A percentile compares a stretch with the other conserved stretches of the same genome.
Conservation (phyloP, 2,797 vertebrate species). For the Betta splendens region DNA sequence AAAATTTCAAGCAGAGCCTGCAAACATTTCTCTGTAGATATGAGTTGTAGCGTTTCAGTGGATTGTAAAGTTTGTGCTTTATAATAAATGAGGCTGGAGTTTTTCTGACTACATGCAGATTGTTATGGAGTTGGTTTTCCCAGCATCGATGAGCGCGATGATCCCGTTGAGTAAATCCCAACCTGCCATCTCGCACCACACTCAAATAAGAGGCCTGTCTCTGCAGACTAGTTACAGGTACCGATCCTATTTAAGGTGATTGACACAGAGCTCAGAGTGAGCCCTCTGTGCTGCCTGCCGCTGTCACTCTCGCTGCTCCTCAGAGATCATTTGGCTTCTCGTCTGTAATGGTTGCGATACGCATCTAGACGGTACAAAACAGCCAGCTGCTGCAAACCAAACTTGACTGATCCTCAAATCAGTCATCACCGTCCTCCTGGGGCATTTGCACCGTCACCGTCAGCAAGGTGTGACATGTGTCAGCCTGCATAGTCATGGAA, state of each 20-base stretch:
- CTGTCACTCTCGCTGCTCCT: slow-evolving; percentile 52
- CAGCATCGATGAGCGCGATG: not conserved
- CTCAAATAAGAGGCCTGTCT: slow-evolving; percentile 41
- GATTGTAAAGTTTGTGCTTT: no score
- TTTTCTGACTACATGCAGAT: no score
- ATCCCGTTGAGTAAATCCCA: slow-evolving; percentile 12
- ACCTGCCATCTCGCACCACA: not conserved
- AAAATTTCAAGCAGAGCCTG: not conserved
- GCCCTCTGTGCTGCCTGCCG: slow-evolving; percentile 55
- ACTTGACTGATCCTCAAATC: not conserved
- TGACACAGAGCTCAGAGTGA: slow-evolving; percentile 57
- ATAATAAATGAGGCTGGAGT: no score
- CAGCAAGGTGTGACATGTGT: no score
- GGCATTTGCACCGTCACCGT: no score
- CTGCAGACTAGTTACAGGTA: slow-evolving; percentile 46
- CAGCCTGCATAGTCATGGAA: no score
- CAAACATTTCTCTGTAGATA: not conserved
- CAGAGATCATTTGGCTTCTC: slow-evolving; percentile 44
- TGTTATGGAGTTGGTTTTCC: no score
- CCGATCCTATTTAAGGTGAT: slow-evolving; percentile 61
- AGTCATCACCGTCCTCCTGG: no score
- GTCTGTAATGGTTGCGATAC: slow-evolving; percentile 23
- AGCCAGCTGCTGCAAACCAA: not conserved
- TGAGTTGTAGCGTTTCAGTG: no score
- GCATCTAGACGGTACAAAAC: slow-evolving; percentile 18